These are phyloP conservation scores for Chromobotia macracanthus DNA, from an alignment of 2,797 vertebrate genomes.

Conservation along the genomic window DNA sequence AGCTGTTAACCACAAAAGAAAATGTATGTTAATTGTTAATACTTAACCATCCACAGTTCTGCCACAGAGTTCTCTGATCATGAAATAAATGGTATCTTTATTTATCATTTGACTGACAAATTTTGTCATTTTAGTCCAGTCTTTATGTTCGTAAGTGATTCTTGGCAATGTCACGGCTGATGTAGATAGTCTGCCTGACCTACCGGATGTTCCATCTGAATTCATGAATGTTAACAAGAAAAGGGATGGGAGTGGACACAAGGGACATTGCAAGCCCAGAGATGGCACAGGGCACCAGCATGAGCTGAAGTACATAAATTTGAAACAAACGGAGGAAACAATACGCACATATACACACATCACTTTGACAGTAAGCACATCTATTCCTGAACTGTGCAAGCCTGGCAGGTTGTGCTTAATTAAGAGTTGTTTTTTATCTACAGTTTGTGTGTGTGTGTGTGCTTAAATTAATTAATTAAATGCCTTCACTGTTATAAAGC, in stretches of 20 bases:
- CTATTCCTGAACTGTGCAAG: background rate
- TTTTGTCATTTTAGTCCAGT: background rate
- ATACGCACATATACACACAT: slow-evolving; percentile 12
- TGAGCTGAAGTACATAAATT: background rate
- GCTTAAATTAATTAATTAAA: background rate
- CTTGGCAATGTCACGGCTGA: background rate
- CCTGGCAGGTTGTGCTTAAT: background rate
- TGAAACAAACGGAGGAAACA: background rate
- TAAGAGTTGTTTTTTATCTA: background rate
- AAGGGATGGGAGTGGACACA: slow-evolving; percentile 8
- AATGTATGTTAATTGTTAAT: slow-evolving; percentile 26
- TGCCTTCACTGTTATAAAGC: slow-evolving; percentile 8
- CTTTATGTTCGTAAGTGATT: background rate
- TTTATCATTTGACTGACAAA: slow-evolving; percentile 1
- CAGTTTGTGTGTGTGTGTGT: background rate
- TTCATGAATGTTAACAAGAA: slow-evolving; percentile 42
- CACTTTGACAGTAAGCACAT: slow-evolving; percentile 38
- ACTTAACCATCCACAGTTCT: slow-evolving; percentile 3
- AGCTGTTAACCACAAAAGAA: slow-evolving; percentile 37
- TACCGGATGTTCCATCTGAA: slow-evolving; percentile 14
- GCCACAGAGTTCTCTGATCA: slow-evolving; percentile 1
- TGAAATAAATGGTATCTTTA: background rate
- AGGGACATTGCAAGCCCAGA: background rate
- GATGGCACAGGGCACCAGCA: slow-evolving; percentile 28
- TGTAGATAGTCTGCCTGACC: background rate